phyloP scores from a whole-genome alignment of 2,888 invertebrate genomes.

The Salticus scenicus region DNA sequence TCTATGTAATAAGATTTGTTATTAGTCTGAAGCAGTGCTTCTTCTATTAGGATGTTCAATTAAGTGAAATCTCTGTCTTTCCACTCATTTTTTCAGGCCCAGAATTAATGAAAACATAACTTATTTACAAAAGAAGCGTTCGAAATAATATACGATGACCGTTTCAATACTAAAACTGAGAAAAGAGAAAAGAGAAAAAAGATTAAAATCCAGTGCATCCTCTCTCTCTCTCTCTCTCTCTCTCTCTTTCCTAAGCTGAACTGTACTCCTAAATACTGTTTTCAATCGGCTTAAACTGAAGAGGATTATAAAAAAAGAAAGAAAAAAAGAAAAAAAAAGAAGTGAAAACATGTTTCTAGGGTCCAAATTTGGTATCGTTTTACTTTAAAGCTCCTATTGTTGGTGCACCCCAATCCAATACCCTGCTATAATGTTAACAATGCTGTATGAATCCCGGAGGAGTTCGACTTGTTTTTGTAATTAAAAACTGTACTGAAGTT shows the following conservation, averaged over 20 bases:
- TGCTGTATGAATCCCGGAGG: background rate
- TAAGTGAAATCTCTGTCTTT: background rate
- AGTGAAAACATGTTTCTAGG: slow-evolving; percentile 8
- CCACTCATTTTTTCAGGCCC: background rate
- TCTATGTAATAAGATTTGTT: background rate
- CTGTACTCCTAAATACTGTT: slow-evolving; percentile 27
- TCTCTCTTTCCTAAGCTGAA: too few relatives aligned
- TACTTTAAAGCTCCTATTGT: slow-evolving; percentile 47
- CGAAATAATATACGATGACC: slow-evolving; percentile 9
- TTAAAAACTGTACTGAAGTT: slow-evolving; percentile 39
- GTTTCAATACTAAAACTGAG: slow-evolving; percentile 11
- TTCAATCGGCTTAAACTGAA: slow-evolving; percentile 55
- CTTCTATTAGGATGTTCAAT: background rate
- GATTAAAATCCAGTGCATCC: slow-evolving; percentile 14
- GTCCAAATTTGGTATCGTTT: slow-evolving; percentile 63
- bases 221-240: too few relatives aligned
- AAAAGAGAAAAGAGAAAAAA: slow-evolving; percentile 8
- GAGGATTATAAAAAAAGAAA: slow-evolving; percentile 56
- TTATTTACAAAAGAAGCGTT: background rate
- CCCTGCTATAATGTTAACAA: slow-evolving; percentile 46
- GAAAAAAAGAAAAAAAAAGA: slow-evolving; percentile 10
- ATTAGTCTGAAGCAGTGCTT: background rate
- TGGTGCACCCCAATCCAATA: slow-evolving; percentile 27
- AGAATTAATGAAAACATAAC: background rate
- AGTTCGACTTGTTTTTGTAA: slow-evolving; percentile 59